Percentiles rank a stretch among this genome's conserved stretches.
Conservation (phyloP, 2,888 invertebrate species). For the Caenorhabditis macrosperma region DNA sequence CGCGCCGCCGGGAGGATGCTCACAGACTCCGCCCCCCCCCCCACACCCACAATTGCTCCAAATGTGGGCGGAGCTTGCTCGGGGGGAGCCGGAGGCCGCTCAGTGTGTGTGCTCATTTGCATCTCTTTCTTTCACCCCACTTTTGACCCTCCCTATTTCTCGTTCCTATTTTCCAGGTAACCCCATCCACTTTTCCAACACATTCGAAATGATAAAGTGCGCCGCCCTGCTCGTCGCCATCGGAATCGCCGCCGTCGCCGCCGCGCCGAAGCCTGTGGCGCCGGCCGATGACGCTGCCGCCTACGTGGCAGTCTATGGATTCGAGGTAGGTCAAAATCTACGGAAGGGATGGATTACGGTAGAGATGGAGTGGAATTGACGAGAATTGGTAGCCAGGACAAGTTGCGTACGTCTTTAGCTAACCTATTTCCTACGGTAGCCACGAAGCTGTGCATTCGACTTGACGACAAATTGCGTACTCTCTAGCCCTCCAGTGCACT, state of each 20-base stretch:
- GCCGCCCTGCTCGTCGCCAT: slow-evolving; percentile 17
- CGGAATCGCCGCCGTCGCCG: slow-evolving; percentile 14
- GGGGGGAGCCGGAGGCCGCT: too few species aligned
- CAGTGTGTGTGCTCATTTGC: too few species aligned
- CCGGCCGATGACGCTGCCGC: not conserved
- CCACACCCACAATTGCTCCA: not conserved
- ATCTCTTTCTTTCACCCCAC: too few species aligned
- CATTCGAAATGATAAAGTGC: slow-evolving; percentile 17
- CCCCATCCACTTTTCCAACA: too few species aligned
- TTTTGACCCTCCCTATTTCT: too few species aligned
- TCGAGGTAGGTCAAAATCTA: slow-evolving; percentile 15
- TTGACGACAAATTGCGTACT: not conserved
- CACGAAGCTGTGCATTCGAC: not conserved
- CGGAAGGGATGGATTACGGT: too few species aligned
- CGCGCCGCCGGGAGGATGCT: not conserved
- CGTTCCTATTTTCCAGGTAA: too few species aligned
- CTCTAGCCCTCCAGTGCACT: not conserved
- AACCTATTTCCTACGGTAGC: not conserved
- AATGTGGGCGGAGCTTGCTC: slow-evolving; percentile 7
- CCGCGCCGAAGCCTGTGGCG: slow-evolving; percentile 20
- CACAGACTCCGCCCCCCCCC: slow-evolving; percentile 6
- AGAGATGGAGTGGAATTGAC: too few species aligned
- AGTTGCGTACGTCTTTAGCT: not conserved
- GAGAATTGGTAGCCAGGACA: not conserved
- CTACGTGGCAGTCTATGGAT: slow-evolving; percentile 39